Evolutionary conservation across 1,140 invertebrate species (phyloP), one percentile per base, ranked within the genome.

Genomic region (Eupeodes corollae): DNA sequence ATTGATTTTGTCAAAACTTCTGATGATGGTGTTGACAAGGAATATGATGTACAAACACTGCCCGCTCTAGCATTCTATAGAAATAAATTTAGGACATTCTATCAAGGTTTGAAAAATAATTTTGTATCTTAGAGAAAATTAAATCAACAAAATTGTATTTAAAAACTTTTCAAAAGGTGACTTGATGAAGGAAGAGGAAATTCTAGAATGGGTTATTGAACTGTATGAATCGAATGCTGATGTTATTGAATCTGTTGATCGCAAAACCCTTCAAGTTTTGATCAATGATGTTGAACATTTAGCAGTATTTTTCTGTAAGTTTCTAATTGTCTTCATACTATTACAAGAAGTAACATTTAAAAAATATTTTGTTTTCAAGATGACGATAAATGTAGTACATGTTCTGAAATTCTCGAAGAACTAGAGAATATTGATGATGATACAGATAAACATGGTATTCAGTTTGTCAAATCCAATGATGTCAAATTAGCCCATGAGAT

Each of bases 1-100:
- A 92, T 94, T 53, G 86, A 90, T 64, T 93, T 94, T 65, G 84
- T 95, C 1, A 94, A 93, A 70, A 91, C 91, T 53, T 91, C 88
- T 11, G 91, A 94, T 61, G 82, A 87, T 30, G 84, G 84, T 42
- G 81, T 93, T 48, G 83, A 88, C 42, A 86, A 86, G 59, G 88
- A 93, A 73, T 94, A 92, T 62, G 88, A 91, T 71, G 73, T 95
- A 31, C 76, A 86, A 42, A 74, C 77, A 34, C 70, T 93, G 34
- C 90, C 91, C 48, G 79, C 88, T 14, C 72, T 95, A 26, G 87
- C 87, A 21, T 94, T 91, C 70, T 95, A 93, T 69, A 78, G 88
- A 52, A 83, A 89, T 56, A 88, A 90, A 65, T 92, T 93, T 68
- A 81, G 90, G 44, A 86, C 88, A 56, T 88, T 93, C 60, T 91